These are phyloP conservation scores for Ditula angustiorana DNA, from an alignment of 2,888 invertebrate species.

Conservation along the genomic window DNA sequence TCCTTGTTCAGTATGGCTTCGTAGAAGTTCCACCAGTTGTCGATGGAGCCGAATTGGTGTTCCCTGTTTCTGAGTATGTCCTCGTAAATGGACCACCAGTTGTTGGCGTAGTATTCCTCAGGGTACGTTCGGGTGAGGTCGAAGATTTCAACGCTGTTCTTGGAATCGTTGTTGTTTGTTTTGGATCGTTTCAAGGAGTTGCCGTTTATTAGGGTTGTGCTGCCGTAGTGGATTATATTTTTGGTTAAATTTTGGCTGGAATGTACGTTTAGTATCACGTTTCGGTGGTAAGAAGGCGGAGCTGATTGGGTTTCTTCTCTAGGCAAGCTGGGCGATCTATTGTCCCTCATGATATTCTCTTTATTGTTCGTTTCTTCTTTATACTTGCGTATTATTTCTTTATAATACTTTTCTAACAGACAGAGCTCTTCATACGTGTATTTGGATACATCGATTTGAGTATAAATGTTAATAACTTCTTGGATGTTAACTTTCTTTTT, in stretches of 20 bases:
- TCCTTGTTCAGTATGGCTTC: slow-evolving; percentile 70
- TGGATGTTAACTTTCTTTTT: slow-evolving; percentile 70
- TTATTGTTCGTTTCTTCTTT: slow-evolving; percentile 60
- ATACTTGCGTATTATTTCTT: slow-evolving; percentile 76
- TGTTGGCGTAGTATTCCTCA: slow-evolving; percentile 78
- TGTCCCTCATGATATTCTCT: slow-evolving; percentile 59
- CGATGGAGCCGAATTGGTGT: slow-evolving; percentile 78
- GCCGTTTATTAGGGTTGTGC: slow-evolving; percentile 51
- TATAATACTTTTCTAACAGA: slow-evolving; percentile 76
- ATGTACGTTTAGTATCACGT: slow-evolving; percentile 62
- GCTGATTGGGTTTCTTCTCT: slow-evolving; percentile 52
- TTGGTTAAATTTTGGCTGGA: slow-evolving; percentile 57
- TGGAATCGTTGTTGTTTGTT: slow-evolving; percentile 53
- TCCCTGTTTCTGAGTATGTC: slow-evolving; percentile 74
- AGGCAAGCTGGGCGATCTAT: slow-evolving; percentile 48
- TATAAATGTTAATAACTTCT: slow-evolving; percentile 75
- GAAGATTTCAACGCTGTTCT: slow-evolving; percentile 67
- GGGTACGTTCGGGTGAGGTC: slow-evolving; percentile 77
- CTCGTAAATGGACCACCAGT: slow-evolving; percentile 82
- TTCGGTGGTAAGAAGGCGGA: slow-evolving; percentile 59
- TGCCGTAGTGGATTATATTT: slow-evolving; percentile 60
- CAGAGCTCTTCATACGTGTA: slow-evolving; percentile 80
- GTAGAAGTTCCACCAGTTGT: slow-evolving; percentile 81
- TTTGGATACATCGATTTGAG: slow-evolving; percentile 72
- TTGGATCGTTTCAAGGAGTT: slow-evolving; percentile 57